Base-by-base conservation (phyloP, 2,888 invertebrate species). In the Callyntrura guangdongensis region DNA sequence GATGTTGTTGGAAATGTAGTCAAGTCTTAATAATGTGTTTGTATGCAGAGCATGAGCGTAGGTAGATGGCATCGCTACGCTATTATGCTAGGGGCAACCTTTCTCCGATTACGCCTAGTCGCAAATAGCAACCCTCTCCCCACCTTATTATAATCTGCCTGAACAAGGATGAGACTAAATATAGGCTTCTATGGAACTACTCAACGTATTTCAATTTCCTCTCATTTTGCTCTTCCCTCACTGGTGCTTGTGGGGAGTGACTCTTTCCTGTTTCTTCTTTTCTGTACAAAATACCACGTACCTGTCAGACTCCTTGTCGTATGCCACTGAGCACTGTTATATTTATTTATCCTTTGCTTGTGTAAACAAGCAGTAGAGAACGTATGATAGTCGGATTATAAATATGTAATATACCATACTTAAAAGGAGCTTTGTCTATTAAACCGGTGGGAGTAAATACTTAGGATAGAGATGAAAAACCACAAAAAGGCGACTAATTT, bases 151-250 rank as follows among this genome's bases (percentile, higher is more conserved):
- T 59, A n/a, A 59, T 59, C 53, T 3, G 14, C 2, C 11, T 53
- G 1, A 53, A 53, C 53, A 53, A 53, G 53, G 12, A 36, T 36
- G 36, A 5, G 14, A 53, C 53, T 53, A 53, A 53, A 53, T 14
- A 53, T 53, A 53, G 14, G 9, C 14, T 20, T 17, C 67, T 27
- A 22, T 14, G 25, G 67, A 69, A 17, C 69, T 36, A 45, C 36
- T 69, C 61, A 0, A 27, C 67, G 11, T 27, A 36, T 69, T 69
- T 69, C 45, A 69, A 69, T 69, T 69, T 69, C 69, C 69, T 45
- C 69, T 69, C 17, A 11, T 25, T 67, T 36, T 36, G 2, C 36
- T 36, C 36, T 6, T 6, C 36, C 36, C 36, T 36, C 36, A 36
- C 36, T 2, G 36, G 36, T 2, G 36, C 2, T 36, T 36, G 36